Base-by-base conservation (phyloP, 2,113 vertebrate genomes). In the Psophia crepitans region DNA sequence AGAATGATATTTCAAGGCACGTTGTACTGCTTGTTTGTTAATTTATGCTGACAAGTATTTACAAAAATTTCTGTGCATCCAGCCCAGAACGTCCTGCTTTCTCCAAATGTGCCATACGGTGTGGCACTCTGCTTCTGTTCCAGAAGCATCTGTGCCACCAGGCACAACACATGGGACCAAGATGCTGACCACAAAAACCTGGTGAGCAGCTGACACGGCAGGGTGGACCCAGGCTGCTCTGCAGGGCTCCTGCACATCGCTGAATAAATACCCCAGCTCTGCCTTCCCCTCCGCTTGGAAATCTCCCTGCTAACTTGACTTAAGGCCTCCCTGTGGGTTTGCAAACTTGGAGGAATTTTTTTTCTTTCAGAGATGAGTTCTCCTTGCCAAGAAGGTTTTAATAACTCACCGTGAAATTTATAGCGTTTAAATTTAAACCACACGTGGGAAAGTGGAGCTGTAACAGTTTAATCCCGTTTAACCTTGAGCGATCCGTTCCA, bases 401-500 rank as follows among this genome's bases (percentile, higher is more conserved):
- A 96, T 97, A 97, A 91, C 96, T 94, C 82, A 54, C 95, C 85
- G 18, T 96, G 95, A 96, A 96, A 96, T 94, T 84, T 93, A 94
- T 92, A 96, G 87, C 33, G 0, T 91, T 96, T 94, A 91, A 95
- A 96, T 96, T 93, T 96, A 96, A 96, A 96, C 93, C 96, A 94
- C 96, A 95, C 58, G 16, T 97, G 95, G 96, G 93, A 96, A 97
- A 95, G 95, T 33, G 56, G 90, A 94, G 93, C 90, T 90, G 92
- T 91, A 96, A 88, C 91, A 83, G 84, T 96, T 96, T 93, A 96
- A 92, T 92, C 81, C 87, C 69, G 86, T 95, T 91, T 94, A 94
- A 94, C 96, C 93, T 96, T 86, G 92, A 90, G 87, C 33, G 4
- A 94, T 91, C 87, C 0, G 2, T 90, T 93, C 84, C 1, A 0